phyloP scores from a whole-genome alignment of 2,888 invertebrate genomes.

The Apodemia mormo region DNA sequence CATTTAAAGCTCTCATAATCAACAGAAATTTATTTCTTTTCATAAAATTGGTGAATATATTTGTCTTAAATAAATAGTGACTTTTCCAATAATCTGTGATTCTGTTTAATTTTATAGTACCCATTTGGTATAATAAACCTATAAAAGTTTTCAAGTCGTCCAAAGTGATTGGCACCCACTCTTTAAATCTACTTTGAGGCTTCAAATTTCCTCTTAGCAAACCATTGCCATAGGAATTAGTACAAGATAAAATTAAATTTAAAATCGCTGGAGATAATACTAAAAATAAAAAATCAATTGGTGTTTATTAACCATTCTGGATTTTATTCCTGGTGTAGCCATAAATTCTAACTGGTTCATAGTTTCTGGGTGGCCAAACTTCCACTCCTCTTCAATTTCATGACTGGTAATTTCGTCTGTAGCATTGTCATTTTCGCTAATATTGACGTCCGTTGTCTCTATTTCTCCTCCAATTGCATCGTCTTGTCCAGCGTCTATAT shows the following conservation, averaged over 20 bases:
- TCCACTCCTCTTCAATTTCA: slow-evolving; percentile 11
- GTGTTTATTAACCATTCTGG: slow-evolving; percentile 26
- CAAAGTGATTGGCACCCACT: slow-evolving; percentile 23
- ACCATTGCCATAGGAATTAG: neutral
- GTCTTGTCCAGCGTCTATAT: slow-evolving; percentile 20
- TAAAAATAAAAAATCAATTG: slow-evolving; percentile 25
- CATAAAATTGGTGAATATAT: slow-evolving; percentile 22
- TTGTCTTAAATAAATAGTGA: slow-evolving; percentile 20
- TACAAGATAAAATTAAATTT: slow-evolving; percentile 22
- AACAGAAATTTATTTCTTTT: slow-evolving; percentile 22
- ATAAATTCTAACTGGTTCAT: slow-evolving; percentile 22
- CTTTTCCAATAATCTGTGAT: slow-evolving; percentile 15
- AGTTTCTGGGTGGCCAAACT: slow-evolving; percentile 14
- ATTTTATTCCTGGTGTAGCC: slow-evolving; percentile 25
- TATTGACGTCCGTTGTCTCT: slow-evolving; percentile 13
- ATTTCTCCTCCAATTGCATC: slow-evolving; percentile 18
- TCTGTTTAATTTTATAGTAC: slow-evolving; percentile 17
- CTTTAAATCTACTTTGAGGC: slow-evolving; percentile 18
- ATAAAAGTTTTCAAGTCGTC: slow-evolving; percentile 23
- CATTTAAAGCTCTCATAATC: slow-evolving; percentile 22
- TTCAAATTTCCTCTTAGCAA: slow-evolving; percentile 17
- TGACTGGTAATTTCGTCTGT: slow-evolving; percentile 19
- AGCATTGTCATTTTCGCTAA: slow-evolving; percentile 16
- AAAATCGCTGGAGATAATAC: slow-evolving; percentile 27
- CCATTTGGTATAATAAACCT: slow-evolving; percentile 22